Base-by-base conservation (phyloP, 1,140 invertebrate species). In the Caenorhabditis inopinata region DNA sequence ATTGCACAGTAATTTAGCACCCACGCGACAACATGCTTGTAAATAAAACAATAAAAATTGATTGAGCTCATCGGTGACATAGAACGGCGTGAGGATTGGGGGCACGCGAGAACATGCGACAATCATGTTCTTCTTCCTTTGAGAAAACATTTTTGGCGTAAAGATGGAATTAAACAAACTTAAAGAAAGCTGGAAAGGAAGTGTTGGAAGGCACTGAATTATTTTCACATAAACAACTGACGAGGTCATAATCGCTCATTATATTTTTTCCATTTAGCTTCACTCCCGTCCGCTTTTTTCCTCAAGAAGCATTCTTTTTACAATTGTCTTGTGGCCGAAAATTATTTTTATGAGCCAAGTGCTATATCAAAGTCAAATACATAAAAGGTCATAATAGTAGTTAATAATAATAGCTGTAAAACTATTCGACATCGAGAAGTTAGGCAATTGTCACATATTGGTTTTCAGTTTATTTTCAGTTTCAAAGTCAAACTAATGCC, bases 221-320 rank as follows among this genome's bases (percentile, higher is more conserved):
- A 68, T 32, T 68, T 38, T 18, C 29, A 68, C 58, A 68, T 68
- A 68, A 68, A 68, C 58, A 68, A 68, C 58, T 68, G 58, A 68
- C 58, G 58, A 68, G 58, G 58, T 68, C 58, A 68, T 68, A 68
- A 68, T 38, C 58, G 58, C 58, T 68, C 38, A 68, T 68, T 68
- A 68, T 68, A 32, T 38, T 68, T 32, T 68, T 29, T 68, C 58
- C 58, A 29, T 68, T 68, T 68, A 21, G 58, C 58, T 68, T 68
- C 58, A 9, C n/a, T 7, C 11, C 18, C 18, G 18, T 68, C 29
- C n/a, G n/a, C n/a, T n/a, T n/a, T n/a, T n/a, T 21, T 68, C 38
- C n/a, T 29, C 32, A 11, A 18, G 32, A 32, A 68, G 32, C 58
- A 29, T 38, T 68, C 32, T 68, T 68, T 68, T 68, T 12, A 68